Base-by-base conservation (phyloP, 2,797 vertebrate species). In the Botia kubotai region DNA sequence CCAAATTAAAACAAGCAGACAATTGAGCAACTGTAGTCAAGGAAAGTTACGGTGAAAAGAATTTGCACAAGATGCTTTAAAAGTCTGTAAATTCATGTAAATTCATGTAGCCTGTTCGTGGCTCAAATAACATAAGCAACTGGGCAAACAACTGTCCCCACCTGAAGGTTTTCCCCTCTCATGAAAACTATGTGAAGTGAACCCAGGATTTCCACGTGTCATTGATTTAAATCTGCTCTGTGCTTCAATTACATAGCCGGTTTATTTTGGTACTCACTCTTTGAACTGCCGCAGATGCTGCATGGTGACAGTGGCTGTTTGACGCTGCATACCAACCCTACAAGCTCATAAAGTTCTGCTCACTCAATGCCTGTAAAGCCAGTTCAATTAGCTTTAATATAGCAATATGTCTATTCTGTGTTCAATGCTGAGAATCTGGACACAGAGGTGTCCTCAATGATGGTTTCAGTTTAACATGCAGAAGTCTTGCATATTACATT, bases 231-330 rank as follows among this genome's bases (percentile, higher is more conserved):
- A 36, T 70, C 55, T 13, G 58, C 23, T 13, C 69, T 10, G 48
- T 1, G 39, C 48, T 79, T 72, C 3, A 16, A 55, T 46, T 53
- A 63, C 58, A 79, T 55, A 43, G 50, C 48, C 66, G 69, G 33
- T 79, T 65, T 72, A 72, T 72, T 79, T 72, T 66, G 19, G 69
- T 72, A 21, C 16, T 2, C 7, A 65, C 69, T 63, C 48, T 66
- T 66, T 66, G 48, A 79, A 79, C 63, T 66, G 19, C 58, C 60
- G 29, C 52, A 19, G 21, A 66, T 55, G 33, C 60, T 72, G 16
- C 19, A 29, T 55, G 58, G 10, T 43, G 77, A 70, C 43, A 70
- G 67, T 36, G 26, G 55, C 55, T 23, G 17, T 43, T 7, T 66
- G 33, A 39, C 17, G 4, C 63, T 33, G 11, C 12, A 33, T 17